Percentiles rank a stretch among this genome's conserved stretches.
Conservation (phyloP, 2,113 vertebrate species). For the Lepisosteus osseus region DNA sequence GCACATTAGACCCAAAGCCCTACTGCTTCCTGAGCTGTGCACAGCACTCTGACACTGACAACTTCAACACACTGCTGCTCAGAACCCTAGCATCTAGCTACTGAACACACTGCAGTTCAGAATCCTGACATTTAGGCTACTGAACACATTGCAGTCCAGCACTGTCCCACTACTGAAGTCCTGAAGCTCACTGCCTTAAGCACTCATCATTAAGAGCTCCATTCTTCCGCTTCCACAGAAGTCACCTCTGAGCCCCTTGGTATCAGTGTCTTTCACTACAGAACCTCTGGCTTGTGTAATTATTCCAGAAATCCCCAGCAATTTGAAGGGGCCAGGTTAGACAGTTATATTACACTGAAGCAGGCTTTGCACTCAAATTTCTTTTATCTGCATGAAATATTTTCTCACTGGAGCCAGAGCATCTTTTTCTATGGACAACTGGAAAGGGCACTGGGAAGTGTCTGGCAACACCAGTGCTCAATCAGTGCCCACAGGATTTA, state of each 20-base stretch:
- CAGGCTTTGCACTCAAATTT: too few species aligned
- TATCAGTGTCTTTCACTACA: not conserved
- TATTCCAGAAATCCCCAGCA: too few species aligned
- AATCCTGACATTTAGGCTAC: not conserved
- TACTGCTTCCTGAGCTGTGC: too few species aligned
- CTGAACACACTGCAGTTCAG: not conserved
- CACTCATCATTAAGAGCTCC: not conserved
- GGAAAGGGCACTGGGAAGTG: too few species aligned
- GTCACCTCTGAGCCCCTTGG: not conserved
- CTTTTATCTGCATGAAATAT: not conserved
- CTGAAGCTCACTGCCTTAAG: not conserved
- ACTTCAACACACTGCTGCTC: not conserved
- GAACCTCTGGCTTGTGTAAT: not conserved
- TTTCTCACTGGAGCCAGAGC: too few species aligned
- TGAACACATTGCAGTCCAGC: not conserved
- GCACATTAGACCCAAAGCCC: too few species aligned
- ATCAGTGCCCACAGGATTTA: too few species aligned
- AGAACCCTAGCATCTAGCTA: not conserved
- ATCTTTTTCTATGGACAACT: too few species aligned
- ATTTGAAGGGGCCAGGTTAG: too few species aligned
- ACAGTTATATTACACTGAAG: too few species aligned
- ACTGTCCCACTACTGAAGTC: not conserved
- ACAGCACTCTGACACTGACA: too few species aligned
- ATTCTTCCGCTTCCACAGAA: not conserved
- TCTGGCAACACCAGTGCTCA: too few species aligned